Evolutionary conservation across 2,113 vertebrate species (phyloP).

Genomic region (Platysteira castanea): DNA sequence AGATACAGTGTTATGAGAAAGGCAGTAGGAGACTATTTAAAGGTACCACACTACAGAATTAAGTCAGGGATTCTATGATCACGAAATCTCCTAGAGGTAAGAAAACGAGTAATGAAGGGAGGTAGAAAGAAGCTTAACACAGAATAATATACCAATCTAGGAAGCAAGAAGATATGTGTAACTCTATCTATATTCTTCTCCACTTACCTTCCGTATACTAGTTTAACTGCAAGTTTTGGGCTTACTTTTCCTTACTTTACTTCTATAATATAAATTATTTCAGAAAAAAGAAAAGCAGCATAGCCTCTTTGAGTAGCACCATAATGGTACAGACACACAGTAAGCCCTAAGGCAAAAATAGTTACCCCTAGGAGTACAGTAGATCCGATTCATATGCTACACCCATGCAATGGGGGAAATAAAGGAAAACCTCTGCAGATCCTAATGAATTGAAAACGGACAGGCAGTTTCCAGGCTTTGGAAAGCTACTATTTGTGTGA

Average conservation of each 20-base stretch:
- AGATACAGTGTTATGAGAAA: neutral
- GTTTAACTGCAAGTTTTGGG: neutral
- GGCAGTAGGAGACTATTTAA: neutral
- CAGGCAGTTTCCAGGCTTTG: neutral
- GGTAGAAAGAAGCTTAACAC: neutral
- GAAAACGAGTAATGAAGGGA: neutral
- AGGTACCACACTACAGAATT: neutral
- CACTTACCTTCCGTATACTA: neutral
- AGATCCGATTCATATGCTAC: neutral
- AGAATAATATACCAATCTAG: neutral
- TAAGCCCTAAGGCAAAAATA: neutral
- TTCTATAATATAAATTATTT: neutral
- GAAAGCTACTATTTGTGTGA: neutral
- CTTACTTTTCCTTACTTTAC: neutral
- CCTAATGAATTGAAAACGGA: neutral
- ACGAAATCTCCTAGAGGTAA: neutral
- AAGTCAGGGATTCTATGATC: neutral
- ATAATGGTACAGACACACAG: neutral
- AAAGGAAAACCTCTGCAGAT: neutral
- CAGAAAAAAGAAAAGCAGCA: neutral
- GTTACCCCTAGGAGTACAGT: neutral
- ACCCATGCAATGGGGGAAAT: neutral
- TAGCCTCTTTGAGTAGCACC: neutral
- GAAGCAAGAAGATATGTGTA: neutral
- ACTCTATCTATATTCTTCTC: neutral